These are phyloP conservation scores for Eupithecia dodoneata DNA, from an alignment of 2,888 invertebrate genomes.

Conservation along the genomic window DNA sequence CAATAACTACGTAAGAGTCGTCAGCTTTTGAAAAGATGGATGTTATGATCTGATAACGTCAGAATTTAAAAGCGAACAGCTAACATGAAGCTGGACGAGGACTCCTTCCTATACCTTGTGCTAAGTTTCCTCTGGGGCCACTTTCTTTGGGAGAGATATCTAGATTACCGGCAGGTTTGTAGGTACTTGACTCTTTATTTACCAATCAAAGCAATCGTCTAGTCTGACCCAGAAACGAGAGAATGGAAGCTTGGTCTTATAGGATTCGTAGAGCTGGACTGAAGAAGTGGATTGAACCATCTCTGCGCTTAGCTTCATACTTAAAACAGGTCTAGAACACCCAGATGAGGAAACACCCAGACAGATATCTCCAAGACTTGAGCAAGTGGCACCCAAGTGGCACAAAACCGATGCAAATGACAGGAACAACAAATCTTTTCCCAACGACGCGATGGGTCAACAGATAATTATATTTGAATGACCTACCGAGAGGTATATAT, in stretches of 20 bases:
- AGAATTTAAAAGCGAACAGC: neutral
- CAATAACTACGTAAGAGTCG: neutral
- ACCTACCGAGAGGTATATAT: neutral
- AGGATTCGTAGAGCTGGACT: too few species aligned
- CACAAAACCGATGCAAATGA: neutral
- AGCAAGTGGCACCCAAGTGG: neutral
- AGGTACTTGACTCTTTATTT: neutral
- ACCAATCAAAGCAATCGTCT: neutral
- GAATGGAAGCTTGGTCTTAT: neutral
- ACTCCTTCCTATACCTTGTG: slow-evolving; percentile 74
- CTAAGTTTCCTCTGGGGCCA: slow-evolving; percentile 89
- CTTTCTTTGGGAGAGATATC: slow-evolving; percentile 92
- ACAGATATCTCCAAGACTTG: neutral
- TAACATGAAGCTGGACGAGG: slow-evolving; percentile 66
- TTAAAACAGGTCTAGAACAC: neutral
- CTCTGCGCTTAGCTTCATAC: too few species aligned
- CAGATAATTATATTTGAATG: too few species aligned
- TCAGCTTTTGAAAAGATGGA: neutral
- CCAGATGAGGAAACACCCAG: neutral
- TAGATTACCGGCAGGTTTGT: slow-evolving; percentile 91
- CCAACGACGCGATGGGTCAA: neutral
- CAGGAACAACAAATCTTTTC: neutral
- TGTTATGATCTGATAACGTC: neutral
- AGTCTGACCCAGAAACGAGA: neutral
- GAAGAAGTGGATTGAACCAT: too few species aligned